These are phyloP conservation scores for Vireo griseus DNA, from an alignment of 2,797 vertebrate species.

Conservation along the genomic window DNA sequence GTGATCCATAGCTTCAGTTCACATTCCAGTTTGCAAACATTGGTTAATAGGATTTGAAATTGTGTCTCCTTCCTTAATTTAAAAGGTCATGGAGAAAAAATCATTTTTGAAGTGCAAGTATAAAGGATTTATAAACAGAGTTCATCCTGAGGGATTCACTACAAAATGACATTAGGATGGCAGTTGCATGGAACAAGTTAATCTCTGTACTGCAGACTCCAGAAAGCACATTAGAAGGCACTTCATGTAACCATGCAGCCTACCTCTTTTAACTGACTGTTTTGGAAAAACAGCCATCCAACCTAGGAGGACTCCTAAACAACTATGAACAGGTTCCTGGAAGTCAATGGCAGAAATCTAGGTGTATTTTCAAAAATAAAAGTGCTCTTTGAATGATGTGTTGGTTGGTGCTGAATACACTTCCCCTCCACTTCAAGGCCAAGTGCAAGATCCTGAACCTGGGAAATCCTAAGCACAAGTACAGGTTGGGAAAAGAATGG, in stretches of 20 bases:
- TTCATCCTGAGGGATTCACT: background rate
- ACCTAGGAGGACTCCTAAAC: background rate
- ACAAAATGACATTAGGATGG: background rate
- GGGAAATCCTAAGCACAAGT: background rate
- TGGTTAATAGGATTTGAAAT: conserved; percentile 2
- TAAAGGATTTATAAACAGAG: background rate
- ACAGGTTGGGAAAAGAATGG: background rate
- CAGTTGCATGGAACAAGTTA: background rate
- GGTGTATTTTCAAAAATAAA: background rate
- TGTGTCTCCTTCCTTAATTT: background rate
- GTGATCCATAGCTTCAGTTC: background rate
- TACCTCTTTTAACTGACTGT: background rate
- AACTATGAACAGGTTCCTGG: background rate
- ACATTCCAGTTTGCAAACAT: background rate
- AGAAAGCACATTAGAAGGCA: background rate
- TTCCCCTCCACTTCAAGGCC: background rate
- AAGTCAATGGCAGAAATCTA: background rate
- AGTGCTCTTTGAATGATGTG: background rate
- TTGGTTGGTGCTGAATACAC: background rate
- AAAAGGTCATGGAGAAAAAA: background rate
- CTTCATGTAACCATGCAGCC: background rate
- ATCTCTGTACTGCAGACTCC: background rate
- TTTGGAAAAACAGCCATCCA: background rate
- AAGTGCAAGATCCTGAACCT: background rate
- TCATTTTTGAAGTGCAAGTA: background rate